Evolutionary conservation across 2,888 invertebrate genomes (phyloP), one percentile per base, ranked within the genome.

Genomic region (Caenorhabditis japonica): DNA sequence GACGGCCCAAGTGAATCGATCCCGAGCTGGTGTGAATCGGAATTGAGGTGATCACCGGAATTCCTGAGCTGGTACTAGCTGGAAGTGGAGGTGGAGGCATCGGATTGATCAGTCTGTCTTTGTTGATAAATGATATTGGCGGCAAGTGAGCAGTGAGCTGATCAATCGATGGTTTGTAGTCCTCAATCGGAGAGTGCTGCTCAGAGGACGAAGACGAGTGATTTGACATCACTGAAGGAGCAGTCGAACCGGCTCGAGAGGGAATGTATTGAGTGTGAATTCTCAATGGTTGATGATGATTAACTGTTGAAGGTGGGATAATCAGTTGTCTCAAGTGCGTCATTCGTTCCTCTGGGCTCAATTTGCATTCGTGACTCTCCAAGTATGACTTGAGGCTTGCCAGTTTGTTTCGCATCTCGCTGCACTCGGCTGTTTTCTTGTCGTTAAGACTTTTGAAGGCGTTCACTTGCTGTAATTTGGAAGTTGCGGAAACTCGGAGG

Each of bases 381-480:
- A 75, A 13, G 49, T 55, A 77, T 27, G 25, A 21, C 23, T 71
- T 47, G n/a, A 68, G 39, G 17, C 39, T 38, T n/a, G 27, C 30
- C 19, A 77, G 39, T 38, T 76, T 51, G 15, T 58, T 66, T 1
- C 70, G 68, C 4, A 76, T 27, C 15, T 79, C 58, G 41, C 61
- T 60, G 30, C 73, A 49, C 15, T 73, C 52, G 4, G 34, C 21
- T 30, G 61, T 73, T 27, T 72, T 70, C 7, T 66, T 70, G n/a
- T 70, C 70, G 56, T 80, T 79, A 3, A 53, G 46, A n/a, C 60
- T 23, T 23, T 70, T 75, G 55, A 56, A 46, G 2, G 47, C 64
- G 21, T 74, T 69, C 4, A 81, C 81, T 75, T 78, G 76, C 76
- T 76, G 64, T 49, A 76, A 76, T 10, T 30, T 30, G n/a, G 8